Evolutionary conservation across 2,113 vertebrate genomes (phyloP).

Genomic region (Megalops atlanticus): DNA sequence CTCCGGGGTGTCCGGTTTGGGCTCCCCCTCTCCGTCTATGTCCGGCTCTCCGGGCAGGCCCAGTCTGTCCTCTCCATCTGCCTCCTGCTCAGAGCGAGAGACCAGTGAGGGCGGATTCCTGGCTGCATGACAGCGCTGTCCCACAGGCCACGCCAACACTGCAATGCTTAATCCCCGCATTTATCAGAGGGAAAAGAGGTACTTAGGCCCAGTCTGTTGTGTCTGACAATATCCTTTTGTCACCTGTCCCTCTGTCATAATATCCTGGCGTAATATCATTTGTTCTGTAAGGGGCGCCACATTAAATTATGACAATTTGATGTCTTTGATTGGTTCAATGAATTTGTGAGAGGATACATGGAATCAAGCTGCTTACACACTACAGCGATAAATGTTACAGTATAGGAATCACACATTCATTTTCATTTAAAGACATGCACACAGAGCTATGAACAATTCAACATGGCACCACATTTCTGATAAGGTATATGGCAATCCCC

Average conservation of each 20-base stretch:
- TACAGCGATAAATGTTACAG: background rate
- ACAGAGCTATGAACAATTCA: background rate
- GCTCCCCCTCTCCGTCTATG: slow-evolving; percentile 69
- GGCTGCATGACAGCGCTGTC: no score
- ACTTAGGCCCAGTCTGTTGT: no score
- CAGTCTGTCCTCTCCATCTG: slow-evolving; percentile 69
- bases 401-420: background rate
- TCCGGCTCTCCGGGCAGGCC: slow-evolving; percentile 54
- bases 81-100: slow-evolving; percentile 59
- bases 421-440: background rate
- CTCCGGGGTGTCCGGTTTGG: slow-evolving; percentile 74
- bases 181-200: no score
- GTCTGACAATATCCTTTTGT: background rate
- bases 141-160: background rate
- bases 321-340: background rate
- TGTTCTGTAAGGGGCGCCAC: no score
- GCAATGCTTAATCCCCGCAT: no score
- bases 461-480: no score
- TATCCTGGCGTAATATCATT: no score
- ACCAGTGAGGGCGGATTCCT: background rate
- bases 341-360: background rate
- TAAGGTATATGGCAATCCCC: no score
- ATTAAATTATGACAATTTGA: no score
- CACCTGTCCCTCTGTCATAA: background rate
- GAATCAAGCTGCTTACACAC: background rate